Conservation (phyloP, 2,888 invertebrate genomes). For the Drosophila picticornis region DNA sequence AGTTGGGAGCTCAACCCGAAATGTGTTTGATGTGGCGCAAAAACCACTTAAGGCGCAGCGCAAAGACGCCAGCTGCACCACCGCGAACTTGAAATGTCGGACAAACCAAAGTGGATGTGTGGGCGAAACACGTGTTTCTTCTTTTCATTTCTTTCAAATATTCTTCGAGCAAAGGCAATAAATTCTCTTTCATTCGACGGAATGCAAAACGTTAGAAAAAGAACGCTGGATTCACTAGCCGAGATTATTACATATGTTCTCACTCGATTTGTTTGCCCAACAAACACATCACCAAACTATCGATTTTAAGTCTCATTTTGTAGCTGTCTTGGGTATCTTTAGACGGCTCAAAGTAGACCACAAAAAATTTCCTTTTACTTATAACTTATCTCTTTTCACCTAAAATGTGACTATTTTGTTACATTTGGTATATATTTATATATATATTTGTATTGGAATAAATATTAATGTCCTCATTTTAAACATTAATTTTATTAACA, state of each 20-base stretch:
- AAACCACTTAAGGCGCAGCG: constrained; percentile 52
- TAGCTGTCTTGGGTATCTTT: not conserved
- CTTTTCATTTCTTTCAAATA: not conserved
- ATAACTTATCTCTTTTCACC: not conserved
- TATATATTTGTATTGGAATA: too few species aligned
- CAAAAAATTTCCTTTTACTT: not conserved
- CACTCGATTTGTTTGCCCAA: constrained; percentile 6
- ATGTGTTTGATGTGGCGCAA: constrained; percentile 40
- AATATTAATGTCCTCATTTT: too few species aligned
- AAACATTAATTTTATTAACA: too few species aligned
- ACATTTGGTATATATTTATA: not conserved
- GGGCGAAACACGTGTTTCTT: constrained; percentile 5
- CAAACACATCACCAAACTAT: constrained; percentile 1
- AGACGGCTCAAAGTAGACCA: not conserved
- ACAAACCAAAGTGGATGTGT: constrained; percentile 3
- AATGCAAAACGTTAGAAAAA: not conserved
- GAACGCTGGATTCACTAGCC: not conserved
- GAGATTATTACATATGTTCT: constrained; percentile 2
- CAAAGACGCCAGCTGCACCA: constrained; percentile 42
- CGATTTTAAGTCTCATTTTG: not conserved
- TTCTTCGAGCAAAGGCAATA: constrained; percentile 1
- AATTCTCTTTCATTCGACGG: not conserved
- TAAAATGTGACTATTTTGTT: not conserved
- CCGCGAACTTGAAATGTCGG: constrained; percentile 33
- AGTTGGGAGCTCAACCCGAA: constrained; percentile 20